These are phyloP conservation scores for Chionoecetes opilio DNA, from an alignment of 1,140 invertebrate species.

Conservation along the genomic window DNA sequence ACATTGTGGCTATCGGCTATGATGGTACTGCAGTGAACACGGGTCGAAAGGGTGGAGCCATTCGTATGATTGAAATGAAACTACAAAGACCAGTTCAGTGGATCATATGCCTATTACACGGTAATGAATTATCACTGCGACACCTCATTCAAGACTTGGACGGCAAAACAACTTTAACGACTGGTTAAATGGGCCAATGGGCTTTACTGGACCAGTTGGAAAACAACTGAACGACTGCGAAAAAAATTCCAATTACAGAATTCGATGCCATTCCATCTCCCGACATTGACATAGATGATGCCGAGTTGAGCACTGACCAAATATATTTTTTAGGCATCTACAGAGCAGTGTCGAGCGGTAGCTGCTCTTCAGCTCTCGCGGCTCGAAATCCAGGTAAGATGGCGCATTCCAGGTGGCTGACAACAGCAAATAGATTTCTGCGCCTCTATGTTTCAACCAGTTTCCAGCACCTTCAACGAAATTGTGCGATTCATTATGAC, in stretches of 20 bases:
- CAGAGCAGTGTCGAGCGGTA: conserved; percentile 3
- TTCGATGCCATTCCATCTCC: background rate
- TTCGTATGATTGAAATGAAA: conserved; percentile 49
- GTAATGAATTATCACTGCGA: conserved; percentile 58
- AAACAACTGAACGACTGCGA: conserved; percentile 49
- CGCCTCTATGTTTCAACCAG: too few relatives aligned
- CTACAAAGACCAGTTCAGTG: conserved; percentile 66
- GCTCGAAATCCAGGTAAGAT: conserved; percentile 43
- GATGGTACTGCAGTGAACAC: conserved; percentile 63
- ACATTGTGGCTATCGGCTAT: conserved; percentile 45
- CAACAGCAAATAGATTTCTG: background rate
- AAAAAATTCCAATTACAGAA: background rate
- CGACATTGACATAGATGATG: conserved; percentile 38
- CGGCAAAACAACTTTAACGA: background rate
- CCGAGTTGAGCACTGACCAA: conserved; percentile 36
- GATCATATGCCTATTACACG: conserved; percentile 64
- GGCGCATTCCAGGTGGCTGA: conserved; percentile 54
- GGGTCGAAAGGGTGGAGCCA: conserved; percentile 45
- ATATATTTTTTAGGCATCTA: background rate
- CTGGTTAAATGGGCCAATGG: too few relatives aligned
- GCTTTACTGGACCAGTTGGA: conserved; percentile 38
- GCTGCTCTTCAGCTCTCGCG: background rate
- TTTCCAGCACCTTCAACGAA: too few relatives aligned
- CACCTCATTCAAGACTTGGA: conserved; percentile 42
- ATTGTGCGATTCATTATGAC: too few relatives aligned